These are phyloP conservation scores for Paramormyrops kingsleyae DNA, from an alignment of 2,113 vertebrate genomes.

Conservation along the genomic window DNA sequence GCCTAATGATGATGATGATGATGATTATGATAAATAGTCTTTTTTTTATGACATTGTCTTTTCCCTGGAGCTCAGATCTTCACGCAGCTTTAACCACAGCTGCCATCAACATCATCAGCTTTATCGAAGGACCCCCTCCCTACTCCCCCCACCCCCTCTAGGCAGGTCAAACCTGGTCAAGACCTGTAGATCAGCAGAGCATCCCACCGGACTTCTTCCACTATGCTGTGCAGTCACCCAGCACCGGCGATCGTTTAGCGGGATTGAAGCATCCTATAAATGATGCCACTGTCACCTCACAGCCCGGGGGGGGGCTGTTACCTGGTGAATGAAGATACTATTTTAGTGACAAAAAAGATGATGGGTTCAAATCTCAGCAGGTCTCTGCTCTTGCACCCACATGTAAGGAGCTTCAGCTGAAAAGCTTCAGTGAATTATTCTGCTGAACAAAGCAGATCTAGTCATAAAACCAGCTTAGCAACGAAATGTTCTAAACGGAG, in stretches of 20 bases:
- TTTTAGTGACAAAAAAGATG: not conserved
- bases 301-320: not conserved
- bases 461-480: not conserved
- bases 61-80: conserved; percentile 1
- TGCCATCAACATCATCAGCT: not conserved
- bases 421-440: not conserved
- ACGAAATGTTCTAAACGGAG: not conserved
- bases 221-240: not conserved
- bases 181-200: not conserved
- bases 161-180: not conserved
- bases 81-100: not conserved
- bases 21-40: not conserved
- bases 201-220: not conserved
- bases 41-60: not conserved
- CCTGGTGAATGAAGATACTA: not conserved
- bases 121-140: not conserved
- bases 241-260: not conserved
- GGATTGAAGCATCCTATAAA: not conserved
- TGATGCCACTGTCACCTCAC: not conserved
- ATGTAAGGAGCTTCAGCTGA: not conserved
- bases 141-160: not conserved
- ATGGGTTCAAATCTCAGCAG: not conserved
- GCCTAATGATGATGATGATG: not conserved
- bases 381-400: not conserved
- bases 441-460: not conserved